A percentile compares a stretch with the other conserved stretches of the same genome.
These are phyloP conservation scores for Microtus pennsylvanicus DNA, from an alignment of 2,113 vertebrate species.

Conservation along the genomic window DNA sequence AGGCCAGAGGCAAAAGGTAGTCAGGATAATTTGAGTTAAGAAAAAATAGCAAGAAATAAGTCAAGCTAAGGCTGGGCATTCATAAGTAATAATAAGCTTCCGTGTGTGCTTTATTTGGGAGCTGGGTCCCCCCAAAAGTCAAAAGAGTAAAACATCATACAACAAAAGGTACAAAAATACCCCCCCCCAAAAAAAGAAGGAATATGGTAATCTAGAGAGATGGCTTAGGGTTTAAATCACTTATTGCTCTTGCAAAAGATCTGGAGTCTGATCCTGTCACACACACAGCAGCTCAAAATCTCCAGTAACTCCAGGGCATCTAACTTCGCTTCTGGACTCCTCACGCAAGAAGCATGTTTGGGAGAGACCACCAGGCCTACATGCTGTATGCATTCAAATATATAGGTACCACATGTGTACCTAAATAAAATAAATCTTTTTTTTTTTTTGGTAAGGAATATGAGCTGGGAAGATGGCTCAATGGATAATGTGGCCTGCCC, in stretches of 20 bases:
- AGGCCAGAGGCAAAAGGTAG: no score
- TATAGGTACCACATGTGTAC: not conserved
- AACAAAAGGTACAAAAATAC: not conserved
- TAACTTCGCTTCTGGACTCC: not conserved
- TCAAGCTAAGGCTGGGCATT: no score
- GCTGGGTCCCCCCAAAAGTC: no score
- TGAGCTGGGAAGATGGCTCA: not conserved
- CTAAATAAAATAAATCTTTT: not conserved
- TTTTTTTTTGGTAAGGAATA: not conserved
- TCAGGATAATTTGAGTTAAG: no score
- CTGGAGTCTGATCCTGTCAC: not conserved
- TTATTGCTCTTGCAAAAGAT: not conserved
- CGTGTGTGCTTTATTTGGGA: no score
- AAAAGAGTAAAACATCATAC: no score
- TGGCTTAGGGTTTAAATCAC: not conserved
- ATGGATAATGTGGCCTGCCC: not conserved
- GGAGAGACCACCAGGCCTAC: not conserved
- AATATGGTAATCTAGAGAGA: not conserved
- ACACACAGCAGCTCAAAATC: not conserved
- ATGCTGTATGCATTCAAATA: not conserved
- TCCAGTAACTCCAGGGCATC: not conserved
- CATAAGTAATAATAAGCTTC: no score
- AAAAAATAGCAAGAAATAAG: no score
- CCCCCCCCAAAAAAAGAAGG: not conserved
- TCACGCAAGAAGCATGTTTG: not conserved